Evolutionary conservation across 2,888 invertebrate genomes (phyloP), one percentile per base, ranked within the genome.

Genomic region (Hermaeophaga mercurialis): DNA sequence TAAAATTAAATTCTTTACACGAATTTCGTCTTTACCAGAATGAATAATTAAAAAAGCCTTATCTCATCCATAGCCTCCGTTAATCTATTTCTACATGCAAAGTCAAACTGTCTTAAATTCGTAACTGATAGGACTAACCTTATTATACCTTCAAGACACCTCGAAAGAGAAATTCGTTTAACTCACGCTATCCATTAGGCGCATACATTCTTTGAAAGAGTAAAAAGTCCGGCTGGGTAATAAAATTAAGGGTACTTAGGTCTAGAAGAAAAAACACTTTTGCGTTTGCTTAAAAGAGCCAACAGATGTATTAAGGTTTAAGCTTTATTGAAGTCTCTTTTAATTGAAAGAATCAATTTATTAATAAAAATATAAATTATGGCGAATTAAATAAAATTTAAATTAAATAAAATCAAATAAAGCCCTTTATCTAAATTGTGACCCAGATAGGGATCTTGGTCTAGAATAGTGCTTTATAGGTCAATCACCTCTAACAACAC

Each of bases 391-490:
- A n/a, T n/a, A n/a, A n/a, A n/a, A n/a, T n/a, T n/a, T n/a, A n/a
- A n/a, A n/a, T n/a, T n/a, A n/a, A n/a, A n/a, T n/a, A n/a, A n/a
- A n/a, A n/a, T n/a, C n/a, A n/a, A n/a, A n/a, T n/a, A n/a, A n/a
- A n/a, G n/a, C n/a, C n/a, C n/a, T n/a, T n/a, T n/a, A n/a, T n/a
- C 15, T 15, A 43, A 24, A n/a, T 15, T 24, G 4, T 67, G 67
- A 67, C 67, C 67, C 58, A 67, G 62, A 67, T 66, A 64, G 58
- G 53, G 56, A 64, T 65, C 62, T 62, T 41, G 34, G 41, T 46
- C 49, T 49, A 53, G 48, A 46, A 53, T 24, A 59, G 34, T 54
- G 43, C 49, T 53, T 58, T 58, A 47, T 54, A 54, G 62, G 62
- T 62, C 62, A 62, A 52, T 59, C 56, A 62, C 59, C 62, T 53